These are phyloP conservation scores for Cepphus grylle DNA, from an alignment of 2,113 vertebrate species.

Conservation along the genomic window DNA sequence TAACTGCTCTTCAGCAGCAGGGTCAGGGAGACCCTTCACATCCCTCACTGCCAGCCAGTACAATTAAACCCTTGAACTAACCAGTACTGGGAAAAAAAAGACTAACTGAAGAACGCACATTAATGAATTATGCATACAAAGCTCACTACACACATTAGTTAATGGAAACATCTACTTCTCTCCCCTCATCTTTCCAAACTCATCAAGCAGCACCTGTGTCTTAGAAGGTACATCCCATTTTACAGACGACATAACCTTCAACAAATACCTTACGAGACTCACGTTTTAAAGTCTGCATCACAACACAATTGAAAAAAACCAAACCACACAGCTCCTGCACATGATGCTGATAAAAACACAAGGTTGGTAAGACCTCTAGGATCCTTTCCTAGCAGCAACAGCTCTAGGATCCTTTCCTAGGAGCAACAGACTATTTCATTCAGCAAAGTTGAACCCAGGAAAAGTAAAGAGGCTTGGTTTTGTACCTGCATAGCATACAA, in stretches of 20 bases:
- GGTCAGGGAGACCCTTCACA: not conserved
- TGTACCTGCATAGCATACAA: not conserved
- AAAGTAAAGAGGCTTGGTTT: not conserved
- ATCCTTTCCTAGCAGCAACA: not conserved
- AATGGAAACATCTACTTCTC: not conserved
- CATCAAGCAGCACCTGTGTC: not conserved
- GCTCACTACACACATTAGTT: not conserved
- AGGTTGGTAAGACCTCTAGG: not conserved
- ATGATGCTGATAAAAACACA: not conserved
- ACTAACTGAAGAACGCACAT: not conserved
- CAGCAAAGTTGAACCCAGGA: not conserved
- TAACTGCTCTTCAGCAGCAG: not conserved
- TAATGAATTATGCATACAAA: not conserved
- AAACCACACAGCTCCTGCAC: not conserved
- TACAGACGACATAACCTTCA: not conserved
- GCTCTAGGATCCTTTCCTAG: not conserved
- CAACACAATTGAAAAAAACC: not conserved
- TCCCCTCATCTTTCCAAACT: not conserved
- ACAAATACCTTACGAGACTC: accelerated
- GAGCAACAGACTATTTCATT: not conserved
- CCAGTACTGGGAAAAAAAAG: too few species aligned
- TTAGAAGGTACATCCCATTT: not conserved
- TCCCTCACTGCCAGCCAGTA: not conserved
- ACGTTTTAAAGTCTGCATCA: not conserved
- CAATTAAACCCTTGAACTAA: not conserved